These are phyloP conservation scores for Limnephilus auricula DNA, from an alignment of 2,888 invertebrate species.

Conservation along the genomic window DNA sequence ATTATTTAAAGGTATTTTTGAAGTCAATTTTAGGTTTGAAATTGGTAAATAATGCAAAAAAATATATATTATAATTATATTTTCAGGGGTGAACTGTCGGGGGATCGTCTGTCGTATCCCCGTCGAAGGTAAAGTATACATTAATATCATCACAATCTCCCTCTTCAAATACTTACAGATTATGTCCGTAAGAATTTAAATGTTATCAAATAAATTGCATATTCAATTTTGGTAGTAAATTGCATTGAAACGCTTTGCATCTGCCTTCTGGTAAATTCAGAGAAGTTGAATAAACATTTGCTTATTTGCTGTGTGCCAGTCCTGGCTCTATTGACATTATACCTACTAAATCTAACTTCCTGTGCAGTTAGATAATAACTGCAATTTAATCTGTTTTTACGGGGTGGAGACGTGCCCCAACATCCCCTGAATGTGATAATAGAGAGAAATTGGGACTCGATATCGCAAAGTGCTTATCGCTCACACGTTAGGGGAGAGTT, in stretches of 20 bases:
- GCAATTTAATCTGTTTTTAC: neutral
- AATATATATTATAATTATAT: too few relatives aligned
- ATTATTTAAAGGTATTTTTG: too few relatives aligned
- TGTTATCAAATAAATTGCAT: neutral
- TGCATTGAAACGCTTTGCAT: neutral
- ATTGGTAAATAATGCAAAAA: too few relatives aligned
- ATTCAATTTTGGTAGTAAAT: neutral
- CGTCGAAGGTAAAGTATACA: too few relatives aligned
- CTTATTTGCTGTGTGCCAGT: neutral
- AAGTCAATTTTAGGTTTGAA: too few relatives aligned
- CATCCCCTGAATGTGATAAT: neutral
- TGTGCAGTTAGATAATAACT: neutral
- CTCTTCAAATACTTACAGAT: neutral
- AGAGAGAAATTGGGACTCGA: neutral
- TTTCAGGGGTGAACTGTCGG: too few relatives aligned
- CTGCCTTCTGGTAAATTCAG: neutral
- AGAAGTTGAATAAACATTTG: neutral
- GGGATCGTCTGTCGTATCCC: too few relatives aligned
- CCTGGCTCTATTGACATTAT: neutral
- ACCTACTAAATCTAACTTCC: constrained; percentile 7
- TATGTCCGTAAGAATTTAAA: neutral
- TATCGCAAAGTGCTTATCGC: neutral
- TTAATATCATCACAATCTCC: neutral
- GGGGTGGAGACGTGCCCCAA: neutral
- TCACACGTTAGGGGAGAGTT: neutral